Evolutionary conservation across 2,888 invertebrate genomes (phyloP).

Genomic region (Mythimna impura): DNA sequence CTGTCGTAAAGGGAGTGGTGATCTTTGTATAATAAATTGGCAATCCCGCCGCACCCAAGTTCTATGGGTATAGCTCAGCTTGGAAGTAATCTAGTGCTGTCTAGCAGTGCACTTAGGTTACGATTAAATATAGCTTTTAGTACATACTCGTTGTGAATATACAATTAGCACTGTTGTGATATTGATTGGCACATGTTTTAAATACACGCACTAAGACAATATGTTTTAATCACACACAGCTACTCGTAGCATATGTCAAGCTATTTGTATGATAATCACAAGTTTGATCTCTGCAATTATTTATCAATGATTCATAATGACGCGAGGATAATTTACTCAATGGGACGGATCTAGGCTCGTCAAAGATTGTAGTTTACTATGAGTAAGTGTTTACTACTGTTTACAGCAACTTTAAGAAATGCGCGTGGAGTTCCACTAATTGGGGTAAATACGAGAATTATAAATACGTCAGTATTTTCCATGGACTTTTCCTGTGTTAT

Average conservation of each 20-base stretch:
- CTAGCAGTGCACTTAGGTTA: slow-evolving; percentile 20
- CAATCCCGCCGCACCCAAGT: slow-evolving; percentile 37
- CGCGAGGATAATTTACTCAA: slow-evolving; percentile 46
- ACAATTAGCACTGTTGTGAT: too few species aligned
- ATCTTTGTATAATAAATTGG: slow-evolving; percentile 58
- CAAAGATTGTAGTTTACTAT: slow-evolving; percentile 44
- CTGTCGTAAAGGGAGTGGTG: slow-evolving; percentile 54
- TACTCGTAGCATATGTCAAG: slow-evolving; percentile 11
- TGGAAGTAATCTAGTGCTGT: slow-evolving; percentile 27
- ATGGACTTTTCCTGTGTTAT: slow-evolving; percentile 36
- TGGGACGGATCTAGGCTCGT: slow-evolving; percentile 45
- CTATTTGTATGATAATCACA: slow-evolving; percentile 41
- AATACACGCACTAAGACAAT: not conserved
- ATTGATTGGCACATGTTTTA: slow-evolving; percentile 6
- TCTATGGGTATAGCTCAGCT: slow-evolving; percentile 31
- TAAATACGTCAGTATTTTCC: slow-evolving; percentile 41
- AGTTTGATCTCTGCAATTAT: slow-evolving; percentile 48
- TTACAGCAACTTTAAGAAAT: slow-evolving; percentile 36
- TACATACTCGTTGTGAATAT: not conserved
- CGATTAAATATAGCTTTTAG: slow-evolving; percentile 29
- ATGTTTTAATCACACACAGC: not conserved
- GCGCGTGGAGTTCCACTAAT: slow-evolving; percentile 28
- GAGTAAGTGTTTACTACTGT: slow-evolving; percentile 53
- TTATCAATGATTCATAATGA: slow-evolving; percentile 57
- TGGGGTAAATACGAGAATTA: slow-evolving; percentile 36